Percentiles rank a stretch among this genome's conserved stretches.
phyloP scores from a whole-genome alignment of 2,888 invertebrate species.

The Dinocampus coccinellae region DNA sequence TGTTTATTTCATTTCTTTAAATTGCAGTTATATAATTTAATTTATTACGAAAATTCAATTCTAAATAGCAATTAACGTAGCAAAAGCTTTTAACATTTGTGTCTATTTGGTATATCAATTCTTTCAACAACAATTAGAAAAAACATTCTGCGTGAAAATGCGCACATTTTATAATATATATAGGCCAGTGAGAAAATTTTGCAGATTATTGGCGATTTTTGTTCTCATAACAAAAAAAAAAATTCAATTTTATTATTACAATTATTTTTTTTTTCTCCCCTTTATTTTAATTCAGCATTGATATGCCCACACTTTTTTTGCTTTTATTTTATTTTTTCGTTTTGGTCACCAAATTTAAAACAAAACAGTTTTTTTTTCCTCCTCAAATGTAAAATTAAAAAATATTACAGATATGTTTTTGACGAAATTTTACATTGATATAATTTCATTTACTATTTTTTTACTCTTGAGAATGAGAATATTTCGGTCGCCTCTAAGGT shows the following conservation, averaged over 20 bases:
- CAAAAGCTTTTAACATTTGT: neutral
- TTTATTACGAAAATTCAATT: too few species aligned
- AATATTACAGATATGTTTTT: conserved; percentile 47
- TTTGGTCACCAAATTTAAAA: neutral
- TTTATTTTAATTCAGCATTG: neutral
- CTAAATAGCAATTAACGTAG: too few species aligned
- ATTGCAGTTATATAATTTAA: too few species aligned
- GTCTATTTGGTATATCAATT: neutral
- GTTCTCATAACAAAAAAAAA: conserved; percentile 18
- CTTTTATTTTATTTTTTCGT: neutral
- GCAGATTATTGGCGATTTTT: neutral
- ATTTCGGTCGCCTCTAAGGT: conserved; percentile 48
- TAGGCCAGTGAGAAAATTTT: conserved; percentile 21
- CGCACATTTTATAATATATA: neutral
- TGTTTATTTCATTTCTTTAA: too few species aligned
- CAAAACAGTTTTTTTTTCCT: neutral
- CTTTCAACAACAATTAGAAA: neutral
- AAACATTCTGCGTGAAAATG: conserved; percentile 11
- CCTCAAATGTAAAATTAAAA: neutral
- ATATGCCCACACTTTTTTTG: neutral
- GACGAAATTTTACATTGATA: conserved; percentile 31
- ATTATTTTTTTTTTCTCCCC: neutral
- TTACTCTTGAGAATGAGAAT: conserved; percentile 11
- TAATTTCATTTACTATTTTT: neutral
- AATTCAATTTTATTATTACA: conserved; percentile 2